phyloP scores from a whole-genome alignment of 2,888 invertebrate species.

The Sympetrum striolatum region DNA sequence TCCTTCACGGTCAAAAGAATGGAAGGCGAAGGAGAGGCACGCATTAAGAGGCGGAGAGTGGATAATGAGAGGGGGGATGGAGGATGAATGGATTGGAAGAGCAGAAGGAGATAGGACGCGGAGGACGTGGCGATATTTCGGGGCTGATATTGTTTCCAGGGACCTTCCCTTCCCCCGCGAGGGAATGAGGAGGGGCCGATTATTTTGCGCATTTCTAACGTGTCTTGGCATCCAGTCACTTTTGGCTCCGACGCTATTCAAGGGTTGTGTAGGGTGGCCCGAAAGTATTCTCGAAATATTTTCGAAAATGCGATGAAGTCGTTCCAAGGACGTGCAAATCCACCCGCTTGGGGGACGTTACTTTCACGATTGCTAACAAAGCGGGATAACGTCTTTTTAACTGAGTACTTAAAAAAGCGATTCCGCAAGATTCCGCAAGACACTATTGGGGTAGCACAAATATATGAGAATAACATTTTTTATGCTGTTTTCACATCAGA shows the following conservation, averaged over 20 bases:
- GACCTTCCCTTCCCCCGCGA: neutral
- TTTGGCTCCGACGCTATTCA: neutral
- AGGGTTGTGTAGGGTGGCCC: too few relatives aligned
- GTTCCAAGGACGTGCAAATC: too few relatives aligned
- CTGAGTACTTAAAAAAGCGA: too few relatives aligned
- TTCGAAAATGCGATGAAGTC: too few relatives aligned
- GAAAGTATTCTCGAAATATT: too few relatives aligned
- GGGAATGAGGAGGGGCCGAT: neutral
- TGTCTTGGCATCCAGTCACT: neutral
- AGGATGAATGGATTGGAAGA: neutral
- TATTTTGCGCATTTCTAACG: neutral
- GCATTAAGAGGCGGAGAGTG: neutral
- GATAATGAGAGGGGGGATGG: neutral
- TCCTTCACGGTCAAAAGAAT: neutral
- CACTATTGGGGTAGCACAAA: too few relatives aligned
- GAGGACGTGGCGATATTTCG: neutral
- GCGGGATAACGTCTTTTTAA: too few relatives aligned
- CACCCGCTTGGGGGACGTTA: too few relatives aligned
- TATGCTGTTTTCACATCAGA: too few relatives aligned
- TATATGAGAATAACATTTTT: too few relatives aligned
- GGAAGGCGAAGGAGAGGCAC: neutral
- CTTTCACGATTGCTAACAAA: too few relatives aligned
- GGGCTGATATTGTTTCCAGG: neutral
- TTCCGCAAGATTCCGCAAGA: too few relatives aligned
- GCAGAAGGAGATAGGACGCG: neutral